Base-by-base conservation (phyloP, 2,797 vertebrate species). In the Protosalanx chinensis region DNA sequence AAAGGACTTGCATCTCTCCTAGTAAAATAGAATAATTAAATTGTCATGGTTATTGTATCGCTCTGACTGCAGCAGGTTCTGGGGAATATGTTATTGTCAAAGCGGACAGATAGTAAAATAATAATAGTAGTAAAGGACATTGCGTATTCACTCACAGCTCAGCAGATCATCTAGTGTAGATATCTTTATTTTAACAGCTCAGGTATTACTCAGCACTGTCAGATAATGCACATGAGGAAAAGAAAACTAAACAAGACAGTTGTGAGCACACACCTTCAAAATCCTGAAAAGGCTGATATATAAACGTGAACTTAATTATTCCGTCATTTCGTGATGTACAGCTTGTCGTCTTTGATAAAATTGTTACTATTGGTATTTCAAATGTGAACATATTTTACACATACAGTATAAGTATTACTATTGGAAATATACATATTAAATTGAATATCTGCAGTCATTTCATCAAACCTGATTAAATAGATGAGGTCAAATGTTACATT, bases 121-220 rank as follows among this genome's bases (percentile, higher is more conserved):
- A 35, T 35, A 35, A 6, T 35, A 35, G 6, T 35, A 35, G 3
- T 35, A 58, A n/a, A 58, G 18, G 56, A 58, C 2, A 23, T 35
- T 53, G 13, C 41, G 37, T 67, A 18, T 15, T 18, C 29, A 41
- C 33, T 41, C 30, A 67, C 30, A 46, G 30, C 75, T 7, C 68
- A 72, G 67, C 51, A 75, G 70, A 8, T 23, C 6, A 62, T 46
- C 6, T 4, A 62, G 37, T 71, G 71, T 72, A 62, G 67, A 72
- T 67, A 76, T 84, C 64, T 90, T 89, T 89, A 89, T 90, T 90
- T 81, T 75, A 68, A 84, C 78, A 83, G 80, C 79, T 81, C 78
- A 74, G 68, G 84, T 85, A 79, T 86, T 72, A 80, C 81, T 61
- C 63, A 79, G 70, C 59, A 74, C 51, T 77, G 71, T 78, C 75